Evolutionary conservation across 1,140 invertebrate species (phyloP), one percentile per base, ranked within the genome.

Genomic region (Brachionus rubens): DNA sequence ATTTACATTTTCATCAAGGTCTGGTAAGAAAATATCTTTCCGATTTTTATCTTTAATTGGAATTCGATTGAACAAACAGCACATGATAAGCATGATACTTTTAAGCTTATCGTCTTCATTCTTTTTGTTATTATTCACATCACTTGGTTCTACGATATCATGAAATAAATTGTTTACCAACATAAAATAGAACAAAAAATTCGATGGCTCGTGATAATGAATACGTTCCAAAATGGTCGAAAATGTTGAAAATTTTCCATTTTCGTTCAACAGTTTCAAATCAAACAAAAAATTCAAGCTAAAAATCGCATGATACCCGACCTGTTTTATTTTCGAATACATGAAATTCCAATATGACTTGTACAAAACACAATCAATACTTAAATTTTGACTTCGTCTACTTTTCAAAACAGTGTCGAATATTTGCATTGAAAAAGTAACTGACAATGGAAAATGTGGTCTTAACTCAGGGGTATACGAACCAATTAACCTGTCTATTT

Each of bases 341-440:
- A n/a, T 47, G 28, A 47, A 47, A 28, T 47, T 47, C 41, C 41
- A 47, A n/a, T 68, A 46, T 5, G 41, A 47, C 6, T 47, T 46
- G 21, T n/a, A n/a, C n/a, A 47, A 30, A 30, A 47, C 41, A 47
- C 41, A 46, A 47, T 68, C 41, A 16, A 47, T 47, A 33, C 21
- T 68, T 47, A 26, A 21, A 68, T 68, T 46, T 9, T 6, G 1
- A 26, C 5, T 28, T 3, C 28, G n/a, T 47, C 19, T 68, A 26
- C 16, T 24, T 16, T 68, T 68, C 5, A 46, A 46, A 14, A 46
- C 41, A 28, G 10, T 19, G 47, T 68, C 24, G n/a, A 68, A 47
- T 28, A 68, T n/a, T 47, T 46, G 62, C 62, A 68, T 68, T 19
- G 24, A 12, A 68, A 68, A 68, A 16, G 62, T 47, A 7, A 68